Evolutionary conservation across 2,113 vertebrate species (phyloP).

Genomic region (Ictalurus punctatus): DNA sequence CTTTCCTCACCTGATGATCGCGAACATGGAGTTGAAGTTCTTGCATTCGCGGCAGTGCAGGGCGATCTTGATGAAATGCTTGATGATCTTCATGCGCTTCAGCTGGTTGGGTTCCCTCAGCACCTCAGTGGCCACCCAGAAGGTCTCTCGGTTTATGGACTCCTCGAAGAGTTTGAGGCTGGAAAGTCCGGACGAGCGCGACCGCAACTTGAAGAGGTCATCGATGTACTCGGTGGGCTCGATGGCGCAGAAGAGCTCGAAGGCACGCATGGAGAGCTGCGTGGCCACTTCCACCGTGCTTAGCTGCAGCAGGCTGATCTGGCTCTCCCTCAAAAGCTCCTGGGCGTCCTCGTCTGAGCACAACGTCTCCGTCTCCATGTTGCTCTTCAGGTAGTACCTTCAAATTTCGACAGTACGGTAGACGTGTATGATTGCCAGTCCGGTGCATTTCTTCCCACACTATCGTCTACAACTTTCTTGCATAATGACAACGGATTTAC

Average conservation of each 20-base stretch:
- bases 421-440: background rate
- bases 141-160: constrained; percentile 97
- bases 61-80: constrained; percentile 98
- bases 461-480: background rate
- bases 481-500: too few species aligned
- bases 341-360: constrained; percentile 97
- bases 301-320: constrained; percentile 90
- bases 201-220: constrained; percentile 92
- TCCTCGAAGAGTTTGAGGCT: constrained; percentile 97
- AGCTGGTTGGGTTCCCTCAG: constrained; percentile 93
- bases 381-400: constrained; percentile 98
- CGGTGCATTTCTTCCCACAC: background rate
- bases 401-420: too few species aligned
- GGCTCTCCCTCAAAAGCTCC: constrained; percentile 90
- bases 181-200: constrained; percentile 77
- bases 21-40: constrained; percentile 99
- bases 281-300: constrained; percentile 96
- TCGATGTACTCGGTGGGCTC: constrained; percentile 98
- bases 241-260: constrained; percentile 94
- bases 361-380: constrained; percentile 98
- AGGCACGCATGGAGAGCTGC: constrained; percentile 95
- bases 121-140: constrained; percentile 97
- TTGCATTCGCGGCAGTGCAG: constrained; percentile 99
- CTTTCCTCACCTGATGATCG: constrained; percentile 89
- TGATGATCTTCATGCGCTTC: constrained; percentile 96